Base-by-base conservation (phyloP, 2,113 vertebrate genomes). In the Chaetorhynchus papuensis region DNA sequence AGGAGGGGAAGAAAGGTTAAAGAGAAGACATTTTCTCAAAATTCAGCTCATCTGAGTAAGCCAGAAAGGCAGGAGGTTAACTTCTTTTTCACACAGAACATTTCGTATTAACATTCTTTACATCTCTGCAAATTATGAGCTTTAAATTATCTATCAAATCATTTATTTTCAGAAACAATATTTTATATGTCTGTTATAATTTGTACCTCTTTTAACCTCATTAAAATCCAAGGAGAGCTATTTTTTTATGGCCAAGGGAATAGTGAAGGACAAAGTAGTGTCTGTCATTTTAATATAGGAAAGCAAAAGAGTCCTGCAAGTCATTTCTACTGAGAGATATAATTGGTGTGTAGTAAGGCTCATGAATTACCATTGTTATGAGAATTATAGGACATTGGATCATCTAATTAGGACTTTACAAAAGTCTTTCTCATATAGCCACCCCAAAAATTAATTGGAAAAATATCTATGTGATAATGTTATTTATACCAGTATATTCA, bases 341-440 rank as follows among this genome's bases (percentile, higher is more conserved):
- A 65, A 89, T 57, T 84, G 35, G 19, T 79, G n/a, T 41, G 20
- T 16, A 31, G 28, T 23, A 37, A 27, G 42, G 69, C 66, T 89
- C 47, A 83, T 44, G 71, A 71, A 70, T 60, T 91, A 24, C 21
- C 19, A 65, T 89, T 92, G n/a, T 83, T 89, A 63, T 30, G 30
- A 79, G 42, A 89, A 65, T 42, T 87, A 70, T 76, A 93, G 39
- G 50, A 89, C 17, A 8, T 22, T 54, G 19, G 16, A 79, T 77
- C 41, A 65, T 44, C 26, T 95, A 83, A 94, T 96, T 91, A 85
- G 65, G 37, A 22, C 68, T 89, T 92, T 31, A 74, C 12, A 77
- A 41, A 95, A 87, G 50, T 57, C 27, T 21, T 59, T 85, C 28
- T 92, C 77, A 66, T 44, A 65, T 68, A 77, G 47, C 44, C 95